These are phyloP conservation scores for Centroberyx gerrardi DNA, from an alignment of 2,797 vertebrate genomes.

Conservation along the genomic window DNA sequence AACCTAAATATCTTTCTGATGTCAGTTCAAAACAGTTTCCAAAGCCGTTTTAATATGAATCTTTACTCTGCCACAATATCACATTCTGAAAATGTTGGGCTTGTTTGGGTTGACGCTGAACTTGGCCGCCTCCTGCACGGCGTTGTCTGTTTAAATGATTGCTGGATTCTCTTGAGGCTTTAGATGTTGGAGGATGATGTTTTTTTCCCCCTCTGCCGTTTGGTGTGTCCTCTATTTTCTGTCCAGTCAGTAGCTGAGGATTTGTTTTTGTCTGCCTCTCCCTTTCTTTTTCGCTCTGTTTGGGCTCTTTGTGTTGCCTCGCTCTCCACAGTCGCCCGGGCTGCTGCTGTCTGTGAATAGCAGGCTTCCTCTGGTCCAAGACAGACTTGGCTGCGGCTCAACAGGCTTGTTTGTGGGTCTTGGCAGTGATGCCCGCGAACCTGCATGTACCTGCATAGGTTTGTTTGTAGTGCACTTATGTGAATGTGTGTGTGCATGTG, in stretches of 20 bases:
- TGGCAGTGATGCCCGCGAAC: constrained; percentile 45
- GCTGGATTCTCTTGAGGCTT: constrained; percentile 13
- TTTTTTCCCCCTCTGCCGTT: constrained; percentile 16
- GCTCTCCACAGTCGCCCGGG: constrained; percentile 52
- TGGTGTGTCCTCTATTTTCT: constrained; percentile 11
- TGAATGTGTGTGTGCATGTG: constrained; percentile 28
- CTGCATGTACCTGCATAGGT: constrained; percentile 47
- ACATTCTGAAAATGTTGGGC: not conserved
- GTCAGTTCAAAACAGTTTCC: too few relatives aligned
- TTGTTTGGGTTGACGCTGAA: not conserved
- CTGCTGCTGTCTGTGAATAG: constrained; percentile 63
- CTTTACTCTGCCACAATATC: not conserved
- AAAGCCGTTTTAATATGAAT: not conserved
- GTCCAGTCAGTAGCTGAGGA: constrained; percentile 29
- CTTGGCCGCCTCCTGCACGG: constrained; percentile 22
- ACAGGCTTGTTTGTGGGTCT: constrained; percentile 53
- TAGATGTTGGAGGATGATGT: constrained; percentile 3
- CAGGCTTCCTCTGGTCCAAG: constrained; percentile 50
- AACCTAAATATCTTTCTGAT: too few relatives aligned
- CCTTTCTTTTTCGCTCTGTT: constrained; percentile 32
- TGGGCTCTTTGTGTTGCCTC: constrained; percentile 49
- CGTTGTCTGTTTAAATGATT: constrained; percentile 11
- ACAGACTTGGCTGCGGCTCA: constrained; percentile 58
- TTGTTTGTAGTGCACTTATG: constrained; percentile 15
- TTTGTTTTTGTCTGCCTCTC: constrained; percentile 28